Conservation (phyloP, 2,113 vertebrate species). For the Embiotoca jacksoni region DNA sequence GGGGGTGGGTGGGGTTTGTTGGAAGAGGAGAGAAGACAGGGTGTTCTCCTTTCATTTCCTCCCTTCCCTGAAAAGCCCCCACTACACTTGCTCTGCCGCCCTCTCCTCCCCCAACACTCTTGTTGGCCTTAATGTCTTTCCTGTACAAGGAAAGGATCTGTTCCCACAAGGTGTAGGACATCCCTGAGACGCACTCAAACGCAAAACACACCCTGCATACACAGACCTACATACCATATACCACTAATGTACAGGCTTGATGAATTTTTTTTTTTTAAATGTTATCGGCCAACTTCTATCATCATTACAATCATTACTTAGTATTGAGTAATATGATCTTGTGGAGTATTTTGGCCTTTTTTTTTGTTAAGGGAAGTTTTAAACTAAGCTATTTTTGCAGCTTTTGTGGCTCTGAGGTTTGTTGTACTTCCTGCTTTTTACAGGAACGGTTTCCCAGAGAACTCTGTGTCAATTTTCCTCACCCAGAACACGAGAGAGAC, state of each 20-base stretch:
- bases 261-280: not conserved
- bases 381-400: not conserved
- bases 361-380: not conserved
- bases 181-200: not conserved
- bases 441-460: conserved; percentile 3
- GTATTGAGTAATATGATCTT: not conserved
- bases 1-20: conserved; percentile 46
- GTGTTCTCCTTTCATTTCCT: conserved; percentile 82
- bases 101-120: conserved; percentile 39
- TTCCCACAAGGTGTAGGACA: conserved; percentile 70
- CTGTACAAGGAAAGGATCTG: conserved; percentile 72
- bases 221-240: not conserved
- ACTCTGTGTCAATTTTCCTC: not conserved
- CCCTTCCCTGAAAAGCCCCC: conserved; percentile 74
- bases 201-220: conserved; percentile 38
- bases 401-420: not conserved
- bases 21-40: conserved; percentile 71
- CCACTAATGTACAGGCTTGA: not conserved
- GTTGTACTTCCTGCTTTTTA: not conserved
- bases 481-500: not conserved
- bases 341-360: not conserved
- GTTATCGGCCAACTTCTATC: not conserved
- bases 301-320: not conserved
- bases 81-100: conserved; percentile 25
- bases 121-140: conserved; percentile 78